A percentile compares a stretch with the other conserved stretches of the same genome.
phyloP scores from a whole-genome alignment of 2,797 vertebrate species.

The Sus cebifrons region DNA sequence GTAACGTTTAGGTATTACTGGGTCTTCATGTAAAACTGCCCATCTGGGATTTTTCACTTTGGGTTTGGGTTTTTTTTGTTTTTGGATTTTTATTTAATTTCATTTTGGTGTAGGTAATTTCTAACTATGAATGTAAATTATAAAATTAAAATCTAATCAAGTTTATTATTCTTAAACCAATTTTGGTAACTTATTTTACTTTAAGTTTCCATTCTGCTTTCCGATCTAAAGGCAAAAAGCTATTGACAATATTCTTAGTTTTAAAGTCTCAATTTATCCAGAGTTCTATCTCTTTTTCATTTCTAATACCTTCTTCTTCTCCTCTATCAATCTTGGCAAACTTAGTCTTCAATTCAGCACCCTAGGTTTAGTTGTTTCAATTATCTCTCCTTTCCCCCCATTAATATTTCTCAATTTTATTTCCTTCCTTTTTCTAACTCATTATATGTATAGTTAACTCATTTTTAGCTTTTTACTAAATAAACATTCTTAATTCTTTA shows the following conservation, averaged over 20 bases:
- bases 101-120: not conserved
- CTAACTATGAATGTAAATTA: conserved; percentile 32
- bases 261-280: not conserved
- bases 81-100: not conserved
- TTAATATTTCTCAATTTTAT: conserved; percentile 42
- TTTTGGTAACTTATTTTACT: conserved; percentile 52
- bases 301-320: conserved; percentile 39
- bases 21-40: not conserved
- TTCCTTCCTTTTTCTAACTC: conserved; percentile 32
- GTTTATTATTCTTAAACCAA: conserved; percentile 58
- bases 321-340: conserved; percentile 10
- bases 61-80: not conserved
- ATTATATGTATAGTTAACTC: not conserved
- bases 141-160: conserved; percentile 36
- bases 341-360: not conserved
- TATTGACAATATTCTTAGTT: not conserved
- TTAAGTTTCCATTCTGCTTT: conserved; percentile 41
- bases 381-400: not conserved
- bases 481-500: not conserved
- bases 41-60: not conserved
- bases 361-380: not conserved
- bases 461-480: conserved; percentile 45
- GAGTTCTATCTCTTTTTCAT: not conserved
- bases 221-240: conserved; percentile 43
- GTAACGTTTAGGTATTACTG: not conserved